Evolutionary conservation across 2,113 vertebrate species (phyloP).

Genomic region (human): GRCh38 chr7:126923501-126924000

Average conservation of each 20-base stretch:
- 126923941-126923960: constrained; percentile 11
- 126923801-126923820: background rate
- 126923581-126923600: background rate
- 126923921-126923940: constrained; percentile 32
- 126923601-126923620: background rate
- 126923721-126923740: background rate
- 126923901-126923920: constrained; percentile 6
- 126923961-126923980: background rate
- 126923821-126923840: background rate
- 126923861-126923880: constrained; percentile 6
- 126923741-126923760: background rate
- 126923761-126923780: background rate
- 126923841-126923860: background rate
- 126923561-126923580: background rate
- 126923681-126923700: background rate
- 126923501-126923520: background rate
- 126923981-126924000: background rate
- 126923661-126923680: background rate
- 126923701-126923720: background rate
- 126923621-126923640: background rate
- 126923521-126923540: background rate
- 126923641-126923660: background rate
- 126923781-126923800: background rate
- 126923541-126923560: background rate
- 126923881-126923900: background rate